These are phyloP conservation scores for Stegana nigrithorax DNA, from an alignment of 2,888 invertebrate genomes.

Conservation along the genomic window DNA sequence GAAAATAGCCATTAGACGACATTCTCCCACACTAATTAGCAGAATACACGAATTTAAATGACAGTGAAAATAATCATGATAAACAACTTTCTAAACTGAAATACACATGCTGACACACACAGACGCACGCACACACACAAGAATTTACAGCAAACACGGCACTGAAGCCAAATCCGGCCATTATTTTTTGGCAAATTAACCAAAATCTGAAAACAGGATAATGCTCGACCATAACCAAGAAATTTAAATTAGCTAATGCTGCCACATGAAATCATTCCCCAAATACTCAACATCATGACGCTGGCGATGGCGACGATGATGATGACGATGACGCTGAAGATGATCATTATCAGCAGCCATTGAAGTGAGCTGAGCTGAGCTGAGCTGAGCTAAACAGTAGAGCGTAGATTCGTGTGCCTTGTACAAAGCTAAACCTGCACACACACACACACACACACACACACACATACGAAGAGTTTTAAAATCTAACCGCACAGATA, in stretches of 20 bases:
- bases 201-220: constrained; percentile 41
- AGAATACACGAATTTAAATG: constrained; percentile 45
- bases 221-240: constrained; percentile 34
- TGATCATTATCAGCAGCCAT: no score
- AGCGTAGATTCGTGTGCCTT: no score
- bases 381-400: no score
- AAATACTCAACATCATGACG: no score
- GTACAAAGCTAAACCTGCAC: no score
- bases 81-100: no score
- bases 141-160: constrained; percentile 13
- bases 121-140: no score
- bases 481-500: constrained; percentile 40
- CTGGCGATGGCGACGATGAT: no score
- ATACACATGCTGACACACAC: no score
- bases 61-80: constrained; percentile 45
- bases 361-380: no score
- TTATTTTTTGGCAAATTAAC: constrained; percentile 51
- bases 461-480: not conserved
- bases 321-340: no score
- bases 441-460: not conserved
- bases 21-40: constrained; percentile 50
- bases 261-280: not conserved
- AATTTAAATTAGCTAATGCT: constrained; percentile 57
- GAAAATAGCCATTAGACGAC: no score
- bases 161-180: constrained; percentile 33